Conservation (phyloP, 2,888 invertebrate genomes). For the Caradrina clavipalpis region DNA sequence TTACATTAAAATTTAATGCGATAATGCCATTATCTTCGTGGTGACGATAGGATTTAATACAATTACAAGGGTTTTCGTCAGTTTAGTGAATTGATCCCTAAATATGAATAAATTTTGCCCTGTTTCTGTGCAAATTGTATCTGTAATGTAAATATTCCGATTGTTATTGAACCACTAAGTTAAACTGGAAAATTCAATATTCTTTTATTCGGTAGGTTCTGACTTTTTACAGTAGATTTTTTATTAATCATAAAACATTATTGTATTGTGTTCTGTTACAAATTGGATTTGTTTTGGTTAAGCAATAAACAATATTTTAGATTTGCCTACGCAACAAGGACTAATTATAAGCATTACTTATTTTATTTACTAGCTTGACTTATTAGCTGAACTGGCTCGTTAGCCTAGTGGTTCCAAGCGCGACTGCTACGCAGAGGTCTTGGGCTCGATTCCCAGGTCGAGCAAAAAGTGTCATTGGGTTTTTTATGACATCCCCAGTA, state of each 20-base stretch:
- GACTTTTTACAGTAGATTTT: not conserved
- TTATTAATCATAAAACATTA: not conserved
- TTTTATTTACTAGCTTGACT: too few relatives aligned
- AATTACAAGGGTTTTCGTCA: slow-evolving; percentile 17
- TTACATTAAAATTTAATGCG: slow-evolving; percentile 1
- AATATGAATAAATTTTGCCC: slow-evolving; percentile 2
- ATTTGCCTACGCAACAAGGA: not conserved
- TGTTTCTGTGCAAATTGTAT: not conserved
- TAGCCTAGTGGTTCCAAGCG: too few relatives aligned
- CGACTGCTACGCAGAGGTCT: too few relatives aligned
- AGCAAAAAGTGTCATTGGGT: too few relatives aligned
- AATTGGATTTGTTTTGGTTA: not conserved
- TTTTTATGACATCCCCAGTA: too few relatives aligned
- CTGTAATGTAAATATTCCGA: not conserved
- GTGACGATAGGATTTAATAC: slow-evolving; percentile 14
- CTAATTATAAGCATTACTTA: too few relatives aligned
- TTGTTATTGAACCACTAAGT: slow-evolving; percentile 3
- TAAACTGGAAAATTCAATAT: not conserved
- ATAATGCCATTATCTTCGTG: slow-evolving; percentile 18
- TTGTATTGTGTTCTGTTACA: not conserved
- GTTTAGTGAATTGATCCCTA: slow-evolving; percentile 9
- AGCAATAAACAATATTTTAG: not conserved
- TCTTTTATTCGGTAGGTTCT: not conserved
- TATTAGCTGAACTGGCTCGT: too few relatives aligned
- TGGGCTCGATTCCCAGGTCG: too few relatives aligned